phyloP scores from a whole-genome alignment of 2,113 vertebrate genomes.

The Festucalex cinctus region DNA sequence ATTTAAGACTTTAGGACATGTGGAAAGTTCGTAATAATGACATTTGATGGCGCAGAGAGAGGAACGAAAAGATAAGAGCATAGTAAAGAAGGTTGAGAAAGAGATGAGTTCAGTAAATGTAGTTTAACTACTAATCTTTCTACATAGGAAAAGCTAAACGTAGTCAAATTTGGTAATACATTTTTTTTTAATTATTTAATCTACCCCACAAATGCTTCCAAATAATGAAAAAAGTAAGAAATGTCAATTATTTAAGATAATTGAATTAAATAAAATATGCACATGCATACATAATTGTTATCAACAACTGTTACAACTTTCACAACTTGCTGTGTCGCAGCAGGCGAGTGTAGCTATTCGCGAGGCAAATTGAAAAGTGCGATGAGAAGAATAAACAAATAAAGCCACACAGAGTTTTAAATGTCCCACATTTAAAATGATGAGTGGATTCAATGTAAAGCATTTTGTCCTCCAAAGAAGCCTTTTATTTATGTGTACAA shows the following conservation, averaged over 20 bases:
- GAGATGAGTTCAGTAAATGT: background rate
- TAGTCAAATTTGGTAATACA: too few species aligned
- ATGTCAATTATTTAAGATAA: background rate
- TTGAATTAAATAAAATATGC: background rate
- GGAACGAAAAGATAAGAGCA: background rate
- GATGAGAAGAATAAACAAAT: background rate
- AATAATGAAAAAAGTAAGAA: too few species aligned
- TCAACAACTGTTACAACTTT: too few species aligned
- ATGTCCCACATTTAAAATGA: background rate
- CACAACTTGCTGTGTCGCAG: background rate
- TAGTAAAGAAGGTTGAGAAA: background rate
- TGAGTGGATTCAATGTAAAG: background rate
- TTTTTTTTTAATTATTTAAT: too few species aligned
- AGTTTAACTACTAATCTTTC: background rate
- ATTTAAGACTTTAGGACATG: background rate
- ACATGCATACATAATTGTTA: background rate
- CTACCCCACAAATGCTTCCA: too few species aligned
- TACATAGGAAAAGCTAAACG: too few species aligned
- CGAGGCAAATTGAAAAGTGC: background rate
- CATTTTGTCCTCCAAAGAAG: conserved; percentile 7
- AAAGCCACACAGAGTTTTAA: background rate
- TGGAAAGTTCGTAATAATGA: background rate
- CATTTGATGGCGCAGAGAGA: too few species aligned
- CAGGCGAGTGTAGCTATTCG: background rate
- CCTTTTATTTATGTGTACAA: background rate